Evolutionary conservation across 2,797 vertebrate species (phyloP).

Genomic region (Nannoperca obscura): DNA sequence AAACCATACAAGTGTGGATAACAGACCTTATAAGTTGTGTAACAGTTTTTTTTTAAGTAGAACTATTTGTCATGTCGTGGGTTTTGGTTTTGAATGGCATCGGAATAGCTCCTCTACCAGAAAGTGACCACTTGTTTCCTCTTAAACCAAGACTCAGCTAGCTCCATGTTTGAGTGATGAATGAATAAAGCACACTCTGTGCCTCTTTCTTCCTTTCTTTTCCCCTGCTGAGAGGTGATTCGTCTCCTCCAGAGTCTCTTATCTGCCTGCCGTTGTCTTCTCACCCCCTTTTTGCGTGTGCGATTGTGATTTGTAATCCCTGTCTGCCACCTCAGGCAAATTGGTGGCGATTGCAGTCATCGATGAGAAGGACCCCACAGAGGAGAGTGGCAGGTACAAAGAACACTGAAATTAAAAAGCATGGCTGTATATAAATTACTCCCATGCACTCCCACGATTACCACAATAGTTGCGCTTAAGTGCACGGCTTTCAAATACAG

Average conservation of each 20-base stretch:
- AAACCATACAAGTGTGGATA: constrained; percentile 33
- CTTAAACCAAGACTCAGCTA: constrained; percentile 42
- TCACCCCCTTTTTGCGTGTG: constrained; percentile 27
- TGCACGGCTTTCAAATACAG: constrained; percentile 57
- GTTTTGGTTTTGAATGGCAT: constrained; percentile 56
- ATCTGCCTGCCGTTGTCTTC: constrained; percentile 60
- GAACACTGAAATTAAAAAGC: constrained; percentile 63
- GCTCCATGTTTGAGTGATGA: constrained; percentile 60
- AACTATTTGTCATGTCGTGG: constrained; percentile 64
- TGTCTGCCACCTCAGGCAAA: constrained; percentile 89
- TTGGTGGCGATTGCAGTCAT: constrained; percentile 95
- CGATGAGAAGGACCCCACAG: constrained; percentile 93
- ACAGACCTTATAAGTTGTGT: constrained; percentile 66
- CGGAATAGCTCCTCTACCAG: constrained; percentile 53
- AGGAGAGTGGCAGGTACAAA: constrained; percentile 92
- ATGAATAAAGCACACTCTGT: constrained; percentile 45
- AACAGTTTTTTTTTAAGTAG: constrained; percentile 50
- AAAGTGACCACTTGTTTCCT: constrained; percentile 71
- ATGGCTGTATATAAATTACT: constrained; percentile 49
- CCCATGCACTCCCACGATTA: constrained; percentile 38
- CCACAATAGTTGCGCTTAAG: constrained; percentile 40
- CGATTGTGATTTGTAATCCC: constrained; percentile 71
- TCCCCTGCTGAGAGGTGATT: constrained; percentile 48
- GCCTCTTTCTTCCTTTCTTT: constrained; percentile 35
- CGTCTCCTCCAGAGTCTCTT: constrained; percentile 59